Percentiles rank a stretch among this genome's conserved stretches.
These are phyloP conservation scores for Allolobophora icterica DNA, from an alignment of 2,888 invertebrate species.

Conservation along the genomic window DNA sequence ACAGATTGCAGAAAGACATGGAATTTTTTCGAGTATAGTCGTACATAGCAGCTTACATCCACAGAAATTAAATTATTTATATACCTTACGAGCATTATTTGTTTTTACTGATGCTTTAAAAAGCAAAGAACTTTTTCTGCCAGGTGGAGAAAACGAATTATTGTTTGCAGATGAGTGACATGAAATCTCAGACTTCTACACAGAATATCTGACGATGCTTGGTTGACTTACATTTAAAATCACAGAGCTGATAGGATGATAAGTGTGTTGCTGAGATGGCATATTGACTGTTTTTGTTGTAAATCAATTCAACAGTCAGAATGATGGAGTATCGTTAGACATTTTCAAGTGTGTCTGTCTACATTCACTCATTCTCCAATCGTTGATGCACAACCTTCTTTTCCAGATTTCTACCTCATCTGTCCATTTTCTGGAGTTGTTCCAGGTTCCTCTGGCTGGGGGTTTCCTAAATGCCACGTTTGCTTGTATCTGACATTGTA, in stretches of 20 bases:
- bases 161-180: neutral
- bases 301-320: no score
- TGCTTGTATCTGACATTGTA: neutral
- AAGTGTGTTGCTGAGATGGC: neutral
- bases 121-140: neutral
- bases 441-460: neutral
- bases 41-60: no score
- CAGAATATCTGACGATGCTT: neutral
- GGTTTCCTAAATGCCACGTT: neutral
- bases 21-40: no score
- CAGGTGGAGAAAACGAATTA: neutral
- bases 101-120: neutral
- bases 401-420: neutral
- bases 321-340: no score
- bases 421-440: neutral
- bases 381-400: neutral
- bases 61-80: neutral
- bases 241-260: neutral
- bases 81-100: neutral
- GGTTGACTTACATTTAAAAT: neutral
- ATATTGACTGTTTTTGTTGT: neutral
- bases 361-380: neutral
- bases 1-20: neutral
- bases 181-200: neutral
- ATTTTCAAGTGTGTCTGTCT: no score